Evolutionary conservation across 2,888 invertebrate genomes (phyloP).

Genomic region (Macrophya annulata): DNA sequence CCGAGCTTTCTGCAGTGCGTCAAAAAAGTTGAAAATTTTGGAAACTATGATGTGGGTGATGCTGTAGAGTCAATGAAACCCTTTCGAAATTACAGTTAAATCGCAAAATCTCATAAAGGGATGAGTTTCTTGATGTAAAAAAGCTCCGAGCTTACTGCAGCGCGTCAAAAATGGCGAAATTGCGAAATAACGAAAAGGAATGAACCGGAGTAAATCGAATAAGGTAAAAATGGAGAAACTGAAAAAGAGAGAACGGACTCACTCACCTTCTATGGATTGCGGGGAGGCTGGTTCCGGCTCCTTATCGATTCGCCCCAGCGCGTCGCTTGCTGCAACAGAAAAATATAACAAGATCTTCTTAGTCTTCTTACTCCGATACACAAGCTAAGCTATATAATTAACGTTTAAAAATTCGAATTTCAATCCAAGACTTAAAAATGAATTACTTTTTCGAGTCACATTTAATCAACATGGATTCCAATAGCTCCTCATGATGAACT

Average conservation of each 20-base stretch:
- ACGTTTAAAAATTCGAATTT: no score
- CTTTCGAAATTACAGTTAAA: no score
- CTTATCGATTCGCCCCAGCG: conserved; percentile 86
- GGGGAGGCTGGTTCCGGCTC: conserved; percentile 91
- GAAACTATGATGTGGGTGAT: no score
- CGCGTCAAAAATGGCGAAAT: not conserved
- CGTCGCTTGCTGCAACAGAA: conserved; percentile 82
- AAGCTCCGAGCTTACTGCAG: not conserved
- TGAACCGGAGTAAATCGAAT: not conserved
- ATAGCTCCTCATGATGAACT: no score
- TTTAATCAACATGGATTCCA: not conserved
- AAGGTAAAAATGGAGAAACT: conserved; percentile 13
- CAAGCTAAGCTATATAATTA: not conserved
- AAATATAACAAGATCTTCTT: conserved; percentile 60
- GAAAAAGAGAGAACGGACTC: conserved; percentile 14
- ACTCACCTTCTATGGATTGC: conserved; percentile 77
- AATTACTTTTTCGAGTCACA: not conserved
- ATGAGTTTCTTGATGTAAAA: not conserved
- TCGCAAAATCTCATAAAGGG: not conserved
- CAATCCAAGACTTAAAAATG: not conserved
- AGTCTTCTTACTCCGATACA: conserved; percentile 2
- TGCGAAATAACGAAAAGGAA: not conserved
- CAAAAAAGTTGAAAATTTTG: no score
- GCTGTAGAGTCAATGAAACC: no score
- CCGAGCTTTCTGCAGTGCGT: no score